Conservation (phyloP, 2,113 vertebrate species). For the Ginglymostoma cirratum region DNA sequence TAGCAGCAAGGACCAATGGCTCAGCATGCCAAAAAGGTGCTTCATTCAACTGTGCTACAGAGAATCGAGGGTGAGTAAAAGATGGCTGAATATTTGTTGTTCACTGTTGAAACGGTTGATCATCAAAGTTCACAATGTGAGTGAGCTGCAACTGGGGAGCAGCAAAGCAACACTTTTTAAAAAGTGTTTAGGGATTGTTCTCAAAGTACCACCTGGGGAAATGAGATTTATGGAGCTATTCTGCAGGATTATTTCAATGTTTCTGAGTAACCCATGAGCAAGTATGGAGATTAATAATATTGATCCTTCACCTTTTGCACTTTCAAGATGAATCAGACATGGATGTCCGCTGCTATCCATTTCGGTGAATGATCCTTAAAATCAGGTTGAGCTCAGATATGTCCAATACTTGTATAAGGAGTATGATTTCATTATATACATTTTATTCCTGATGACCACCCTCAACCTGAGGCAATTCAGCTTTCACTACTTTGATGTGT, state of each 20-base stretch:
- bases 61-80: background rate
- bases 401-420: background rate
- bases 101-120: background rate
- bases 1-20: background rate
- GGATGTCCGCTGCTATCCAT: background rate
- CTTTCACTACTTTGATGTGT: background rate
- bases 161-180: background rate
- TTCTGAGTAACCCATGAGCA: background rate
- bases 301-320: background rate
- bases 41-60: background rate
- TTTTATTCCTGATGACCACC: background rate
- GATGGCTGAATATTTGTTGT: background rate
- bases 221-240: background rate
- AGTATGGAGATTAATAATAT: slow-evolving; percentile 2
- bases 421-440: background rate
- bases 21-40: background rate
- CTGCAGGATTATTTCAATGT: background rate
- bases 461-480: background rate
- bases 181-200: background rate
- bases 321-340: background rate
- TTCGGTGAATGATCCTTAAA: background rate
- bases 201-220: background rate
- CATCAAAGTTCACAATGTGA: background rate
- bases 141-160: background rate
- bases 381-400: background rate